Evolutionary conservation across 1,140 invertebrate genomes (phyloP), one percentile per base, ranked within the genome.

Genomic region (Cydia amplana): DNA sequence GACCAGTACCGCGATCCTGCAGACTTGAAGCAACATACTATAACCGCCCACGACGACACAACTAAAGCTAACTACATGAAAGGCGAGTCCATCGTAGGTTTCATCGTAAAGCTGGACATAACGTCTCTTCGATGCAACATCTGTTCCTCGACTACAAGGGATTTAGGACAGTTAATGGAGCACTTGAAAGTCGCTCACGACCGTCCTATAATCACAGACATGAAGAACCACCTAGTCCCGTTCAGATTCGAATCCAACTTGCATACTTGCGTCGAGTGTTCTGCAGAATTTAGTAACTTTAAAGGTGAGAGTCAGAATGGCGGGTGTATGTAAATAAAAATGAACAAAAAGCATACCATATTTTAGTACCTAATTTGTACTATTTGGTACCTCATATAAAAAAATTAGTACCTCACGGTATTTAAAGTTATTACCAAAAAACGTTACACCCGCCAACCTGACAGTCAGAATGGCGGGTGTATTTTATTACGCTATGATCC

Each of bases 61-160:
- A 63, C 55, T n/a, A 85, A 78, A 80, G 65, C 78, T 0, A 76
- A 36, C 0, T 86, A 81, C 36, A 81, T 85, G 79, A 82, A 83
- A 55, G 80, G 77, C 3, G 46, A 77, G 4, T 20, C 81, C 0
- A 75, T 87, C 64, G 40, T 73, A 1, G 79, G 72, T 4, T 85
- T 79, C 60, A 65, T 86, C 0, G 85, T 88, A 1, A 91, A 89
- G 82, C 67, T 91, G 12, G 89, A 91, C 72, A 85, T 89, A n/a
- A 91, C 87, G 1, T 65, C 77, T 10, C 77, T 91, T 0, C 73
- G 73, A 55, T 91, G 89, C 70, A 81, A 74, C 2, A 46, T 89
- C 9, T 91, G 89, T 64, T 64, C 73, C 4, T 40, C n/a, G 9
- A 20, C 70, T 16, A 28, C 82, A 1, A 20, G 78, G 9, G 76